Percentiles rank a stretch among this genome's conserved stretches.
Evolutionary conservation across 2,113 vertebrate genomes (phyloP).

Genomic region (Thunnus maccoyii): DNA sequence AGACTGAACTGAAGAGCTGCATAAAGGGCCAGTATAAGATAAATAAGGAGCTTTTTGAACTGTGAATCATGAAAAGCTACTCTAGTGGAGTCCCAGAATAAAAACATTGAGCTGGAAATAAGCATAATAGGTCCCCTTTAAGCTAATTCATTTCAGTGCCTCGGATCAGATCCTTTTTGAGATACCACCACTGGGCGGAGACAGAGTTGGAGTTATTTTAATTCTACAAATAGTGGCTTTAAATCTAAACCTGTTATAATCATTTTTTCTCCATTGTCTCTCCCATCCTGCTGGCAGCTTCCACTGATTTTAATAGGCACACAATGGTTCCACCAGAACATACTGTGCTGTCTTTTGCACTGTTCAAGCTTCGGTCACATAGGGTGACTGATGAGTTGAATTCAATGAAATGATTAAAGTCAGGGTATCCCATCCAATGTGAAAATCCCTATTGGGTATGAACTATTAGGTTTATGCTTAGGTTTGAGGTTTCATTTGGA

Average conservation of each 20-base stretch:
- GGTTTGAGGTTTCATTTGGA: not conserved
- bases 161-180: not conserved
- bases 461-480: not conserved
- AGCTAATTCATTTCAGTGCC: not conserved
- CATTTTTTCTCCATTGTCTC: not conserved
- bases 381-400: conserved; percentile 26
- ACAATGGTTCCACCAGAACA: conserved; percentile 13
- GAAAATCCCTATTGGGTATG: not conserved
- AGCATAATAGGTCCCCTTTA: not conserved
- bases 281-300: conserved; percentile 1
- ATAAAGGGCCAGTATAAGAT: too few species aligned
- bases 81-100: too few species aligned
- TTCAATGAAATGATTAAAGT: not conserved
- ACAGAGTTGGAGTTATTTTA: conserved; percentile 2
- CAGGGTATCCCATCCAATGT: not conserved
- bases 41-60: too few species aligned
- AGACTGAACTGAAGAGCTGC: too few species aligned
- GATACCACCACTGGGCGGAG: not conserved
- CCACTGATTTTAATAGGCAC: not conserved
- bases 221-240: conserved; percentile 5
- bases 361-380: not conserved
- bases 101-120: too few species aligned
- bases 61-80: too few species aligned
- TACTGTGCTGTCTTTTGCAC: not conserved
- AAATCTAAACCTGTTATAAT: conserved; percentile 31